These are phyloP conservation scores for Pagrus major DNA, from an alignment of 2,113 vertebrate genomes.

Conservation along the genomic window DNA sequence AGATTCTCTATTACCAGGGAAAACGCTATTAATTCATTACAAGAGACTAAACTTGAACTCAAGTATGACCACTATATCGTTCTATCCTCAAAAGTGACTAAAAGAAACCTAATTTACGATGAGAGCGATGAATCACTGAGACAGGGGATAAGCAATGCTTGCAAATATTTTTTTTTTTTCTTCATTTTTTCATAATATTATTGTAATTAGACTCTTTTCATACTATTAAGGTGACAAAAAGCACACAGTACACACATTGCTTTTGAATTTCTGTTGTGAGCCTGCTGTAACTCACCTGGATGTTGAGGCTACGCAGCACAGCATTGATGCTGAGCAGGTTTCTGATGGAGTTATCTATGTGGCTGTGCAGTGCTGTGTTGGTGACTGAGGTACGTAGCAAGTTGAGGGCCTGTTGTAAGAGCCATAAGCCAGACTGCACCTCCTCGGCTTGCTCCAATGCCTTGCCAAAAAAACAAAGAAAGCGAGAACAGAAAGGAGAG, in stretches of 20 bases:
- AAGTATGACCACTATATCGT: not conserved
- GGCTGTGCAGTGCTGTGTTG: slow-evolving; percentile 75
- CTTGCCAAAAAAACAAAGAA: slow-evolving; percentile 63
- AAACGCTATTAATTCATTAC: not conserved
- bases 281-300: slow-evolving; percentile 73
- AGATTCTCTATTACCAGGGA: slow-evolving; percentile 17
- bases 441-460: slow-evolving; percentile 79
- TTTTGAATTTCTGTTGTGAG: not conserved
- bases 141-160: not conserved
- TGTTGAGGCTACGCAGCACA: slow-evolving; percentile 83
- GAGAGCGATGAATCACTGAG: not conserved
- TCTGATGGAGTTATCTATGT: slow-evolving; percentile 81
- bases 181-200: no score
- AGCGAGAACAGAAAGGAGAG: slow-evolving; percentile 1
- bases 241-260: not conserved
- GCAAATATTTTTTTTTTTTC: no score
- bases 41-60: not conserved
- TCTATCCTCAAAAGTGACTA: not conserved
- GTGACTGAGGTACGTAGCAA: slow-evolving; percentile 75
- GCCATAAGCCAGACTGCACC: slow-evolving; percentile 84
- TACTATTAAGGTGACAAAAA: not conserved
- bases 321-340: slow-evolving; percentile 82
- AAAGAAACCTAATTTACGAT: not conserved
- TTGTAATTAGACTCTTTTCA: not conserved
- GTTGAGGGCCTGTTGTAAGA: slow-evolving; percentile 79